Evolutionary conservation across 1,140 invertebrate genomes (phyloP), one percentile per base, ranked within the genome.

Genomic region (Charaxes varanes): DNA sequence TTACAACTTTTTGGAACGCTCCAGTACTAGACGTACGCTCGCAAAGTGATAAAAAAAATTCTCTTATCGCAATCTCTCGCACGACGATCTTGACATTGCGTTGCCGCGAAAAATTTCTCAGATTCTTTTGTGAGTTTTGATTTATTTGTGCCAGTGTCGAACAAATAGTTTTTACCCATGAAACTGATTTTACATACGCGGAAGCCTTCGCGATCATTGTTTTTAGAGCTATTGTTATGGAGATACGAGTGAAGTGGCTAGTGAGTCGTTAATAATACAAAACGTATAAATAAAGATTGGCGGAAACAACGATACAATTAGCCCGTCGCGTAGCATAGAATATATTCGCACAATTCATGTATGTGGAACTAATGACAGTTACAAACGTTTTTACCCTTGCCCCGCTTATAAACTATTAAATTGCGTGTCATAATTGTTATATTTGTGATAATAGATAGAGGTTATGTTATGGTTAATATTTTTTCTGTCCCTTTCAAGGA

Each of bases 181-280:
- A 68, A 66, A 78, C 74, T 72, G 55, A 69, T 60, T 18, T 17
- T 14, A 22, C 5, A 24, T 49, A 64, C 60, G 34, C 63, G 60
- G 62, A 60, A 68, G 70, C 61, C 55, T 48, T 53, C 57, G 43
- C 46, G 63, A 46, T 71, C 70, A 71, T 71, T 76, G 70, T 77
- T 72, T n/a, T 46, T 62, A 50, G 37, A 44, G 66, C 68, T 49
- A 78, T 78, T 78, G 68, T 81, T 69, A 72, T 74, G 73, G 51
- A 69, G 64, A 76, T 78, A 41, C 33, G 43, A 58, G 49, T 55
- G 54, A 54, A 51, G 53, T 60, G 53, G 41, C 59, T 51, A 48
- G 48, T 61, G 55, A 62, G 28, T 28, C 31, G 11, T 34, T 27
- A 11, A 21, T 21, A 62, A 44, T 43, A 57, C 48, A 51, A 69